Conservation (phyloP, 2,797 vertebrate genomes). For the Picus viridis region DNA sequence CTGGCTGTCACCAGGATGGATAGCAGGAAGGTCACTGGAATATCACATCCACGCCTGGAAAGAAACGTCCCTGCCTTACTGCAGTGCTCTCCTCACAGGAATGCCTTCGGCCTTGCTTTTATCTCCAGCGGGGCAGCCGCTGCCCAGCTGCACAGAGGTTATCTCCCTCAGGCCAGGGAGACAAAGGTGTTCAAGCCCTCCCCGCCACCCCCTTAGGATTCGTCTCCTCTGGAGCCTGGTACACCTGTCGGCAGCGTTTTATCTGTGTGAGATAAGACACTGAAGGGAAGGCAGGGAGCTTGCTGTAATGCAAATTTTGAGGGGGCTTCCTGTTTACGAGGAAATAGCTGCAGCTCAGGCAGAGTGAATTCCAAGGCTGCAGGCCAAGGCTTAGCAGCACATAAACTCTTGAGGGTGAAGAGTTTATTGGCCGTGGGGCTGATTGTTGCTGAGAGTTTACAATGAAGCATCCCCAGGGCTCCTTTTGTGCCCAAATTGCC, state of each 20-base stretch:
- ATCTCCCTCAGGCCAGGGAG: neutral
- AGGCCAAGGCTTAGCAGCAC: constrained; percentile 59
- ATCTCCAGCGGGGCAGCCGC: neutral
- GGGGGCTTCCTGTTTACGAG: constrained; percentile 61
- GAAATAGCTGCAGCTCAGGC: constrained; percentile 47
- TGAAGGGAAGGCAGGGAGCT: neutral
- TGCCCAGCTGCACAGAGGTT: neutral
- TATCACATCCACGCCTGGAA: neutral
- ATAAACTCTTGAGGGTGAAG: neutral
- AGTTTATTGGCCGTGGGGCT: constrained; percentile 51
- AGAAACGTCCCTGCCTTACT: neutral
- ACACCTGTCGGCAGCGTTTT: neutral
- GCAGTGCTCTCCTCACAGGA: neutral
- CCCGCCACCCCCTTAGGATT: neutral
- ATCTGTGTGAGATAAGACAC: neutral
- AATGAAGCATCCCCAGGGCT: neutral
- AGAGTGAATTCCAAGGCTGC: constrained; percentile 47
- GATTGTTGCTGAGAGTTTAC: neutral
- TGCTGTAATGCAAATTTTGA: constrained; percentile 24
- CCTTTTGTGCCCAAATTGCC: neutral
- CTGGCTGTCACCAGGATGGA: neutral
- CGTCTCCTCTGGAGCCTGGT: neutral
- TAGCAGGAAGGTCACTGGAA: constrained; percentile 23
- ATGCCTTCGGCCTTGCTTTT: neutral
- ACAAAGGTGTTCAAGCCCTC: neutral